These are phyloP conservation scores for Punctoribates punctum DNA, from an alignment of 2,888 invertebrate species.

Conservation along the genomic window DNA sequence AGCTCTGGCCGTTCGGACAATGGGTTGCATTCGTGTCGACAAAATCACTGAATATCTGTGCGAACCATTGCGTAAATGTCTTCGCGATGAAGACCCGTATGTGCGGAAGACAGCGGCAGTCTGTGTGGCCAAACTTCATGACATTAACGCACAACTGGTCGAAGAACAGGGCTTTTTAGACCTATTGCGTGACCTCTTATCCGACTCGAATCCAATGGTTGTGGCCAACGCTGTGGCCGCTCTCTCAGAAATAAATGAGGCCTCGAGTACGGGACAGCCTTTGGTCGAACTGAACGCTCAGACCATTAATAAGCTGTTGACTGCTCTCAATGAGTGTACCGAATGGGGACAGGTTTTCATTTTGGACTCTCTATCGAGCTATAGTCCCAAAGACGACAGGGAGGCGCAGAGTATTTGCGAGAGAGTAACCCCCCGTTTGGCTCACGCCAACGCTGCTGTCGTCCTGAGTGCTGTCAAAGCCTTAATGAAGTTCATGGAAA, in stretches of 20 bases:
- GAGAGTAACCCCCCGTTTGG: constrained; percentile 90
- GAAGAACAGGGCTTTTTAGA: constrained; percentile 93
- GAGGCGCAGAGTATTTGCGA: constrained; percentile 99
- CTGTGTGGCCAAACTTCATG: constrained; percentile 97
- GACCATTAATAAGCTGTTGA: constrained; percentile 94
- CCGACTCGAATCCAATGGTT: constrained; percentile 99
- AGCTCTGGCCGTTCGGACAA: constrained; percentile 95
- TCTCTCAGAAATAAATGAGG: constrained; percentile 95
- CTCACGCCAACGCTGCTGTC: constrained; percentile 98
- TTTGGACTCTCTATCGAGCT: constrained; percentile 93
- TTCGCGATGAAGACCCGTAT: constrained; percentile 88
- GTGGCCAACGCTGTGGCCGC: constrained; percentile 99
- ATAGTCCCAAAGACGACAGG: constrained; percentile 90
- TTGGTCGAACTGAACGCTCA: constrained; percentile 94
- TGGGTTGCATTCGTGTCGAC: constrained; percentile 99
- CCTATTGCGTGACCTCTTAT: constrained; percentile 89
- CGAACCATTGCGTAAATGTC: constrained; percentile 81
- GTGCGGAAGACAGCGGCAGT: constrained; percentile 98
- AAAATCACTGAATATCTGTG: constrained; percentile 99
- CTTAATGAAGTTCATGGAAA: constrained; percentile 97
- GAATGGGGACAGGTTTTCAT: constrained; percentile 99
- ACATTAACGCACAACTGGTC: constrained; percentile 73
- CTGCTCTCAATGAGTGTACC: constrained; percentile 97
- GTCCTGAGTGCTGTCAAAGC: constrained; percentile 96
- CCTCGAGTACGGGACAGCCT: constrained; percentile 88